Evolutionary conservation across 2,888 invertebrate species (phyloP).

Genomic region (Mamestra brassicae): DNA sequence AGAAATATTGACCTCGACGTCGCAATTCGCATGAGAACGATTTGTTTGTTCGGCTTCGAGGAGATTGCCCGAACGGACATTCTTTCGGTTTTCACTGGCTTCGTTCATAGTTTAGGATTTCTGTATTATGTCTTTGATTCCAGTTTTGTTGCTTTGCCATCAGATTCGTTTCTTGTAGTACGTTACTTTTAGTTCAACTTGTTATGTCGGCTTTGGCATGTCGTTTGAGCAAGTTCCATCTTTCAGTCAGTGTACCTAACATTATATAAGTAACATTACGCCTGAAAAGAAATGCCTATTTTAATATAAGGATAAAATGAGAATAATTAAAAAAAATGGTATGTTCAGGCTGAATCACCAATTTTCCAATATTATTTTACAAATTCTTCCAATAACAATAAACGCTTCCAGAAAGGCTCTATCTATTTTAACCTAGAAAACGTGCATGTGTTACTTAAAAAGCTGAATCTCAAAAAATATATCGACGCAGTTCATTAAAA

Average conservation of each 20-base stretch:
- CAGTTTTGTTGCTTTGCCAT: background rate
- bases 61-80: background rate
- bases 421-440: no score
- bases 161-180: background rate
- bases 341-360: no score
- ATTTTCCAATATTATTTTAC: background rate
- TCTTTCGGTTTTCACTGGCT: background rate
- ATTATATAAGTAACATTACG: no score
- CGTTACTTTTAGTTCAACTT: no score
- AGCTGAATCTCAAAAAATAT: no score
- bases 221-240: background rate
- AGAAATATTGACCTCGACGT: conserved; percentile 23
- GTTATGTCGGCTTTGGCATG: background rate
- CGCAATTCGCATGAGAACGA: conserved; percentile 6
- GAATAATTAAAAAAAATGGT: no score
- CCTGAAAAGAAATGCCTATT: no score
- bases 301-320: no score
- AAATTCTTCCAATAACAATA: background rate
- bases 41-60: conserved; percentile 24
- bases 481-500: no score
- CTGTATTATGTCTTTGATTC: background rate
- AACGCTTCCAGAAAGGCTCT: background rate
- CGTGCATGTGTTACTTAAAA: background rate
- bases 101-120: background rate
- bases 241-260: no score